Percentiles rank a stretch among this genome's conserved stretches.
Evolutionary conservation across 2,113 vertebrate species (phyloP).

Genomic region (Trematocara variabile): DNA sequence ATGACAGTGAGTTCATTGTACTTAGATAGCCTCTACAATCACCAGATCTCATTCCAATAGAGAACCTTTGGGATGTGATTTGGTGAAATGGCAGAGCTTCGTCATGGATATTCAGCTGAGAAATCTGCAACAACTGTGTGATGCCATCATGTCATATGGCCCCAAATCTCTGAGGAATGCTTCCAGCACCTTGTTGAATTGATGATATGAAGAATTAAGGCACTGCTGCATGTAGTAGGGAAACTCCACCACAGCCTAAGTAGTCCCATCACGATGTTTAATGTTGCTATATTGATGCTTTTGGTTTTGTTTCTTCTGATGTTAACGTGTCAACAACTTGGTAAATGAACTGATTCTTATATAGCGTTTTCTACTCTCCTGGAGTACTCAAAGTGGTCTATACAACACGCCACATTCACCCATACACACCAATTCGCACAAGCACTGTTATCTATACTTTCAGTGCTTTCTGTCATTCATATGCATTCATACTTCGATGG

Average conservation of each 20-base stretch:
- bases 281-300: background rate
- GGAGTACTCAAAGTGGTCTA: background rate
- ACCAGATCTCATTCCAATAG: background rate
- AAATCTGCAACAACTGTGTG: background rate
- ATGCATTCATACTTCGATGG: background rate
- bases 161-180: background rate
- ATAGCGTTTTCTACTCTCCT: background rate
- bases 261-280: background rate
- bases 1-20: background rate
- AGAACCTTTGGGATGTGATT: background rate
- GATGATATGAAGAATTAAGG: background rate
- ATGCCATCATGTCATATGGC: background rate
- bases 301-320: background rate
- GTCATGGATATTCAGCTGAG: background rate
- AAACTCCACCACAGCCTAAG: background rate
- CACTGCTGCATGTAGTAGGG: background rate
- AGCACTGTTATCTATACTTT: background rate
- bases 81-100: background rate
- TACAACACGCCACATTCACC: background rate
- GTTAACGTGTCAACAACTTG: background rate
- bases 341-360: background rate
- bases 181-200: background rate
- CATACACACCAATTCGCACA: background rate
- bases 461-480: background rate
- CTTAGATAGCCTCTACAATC: background rate